Evolutionary conservation across 2,113 vertebrate species (phyloP).

Genomic region (Acrocephalus kingi): DNA sequence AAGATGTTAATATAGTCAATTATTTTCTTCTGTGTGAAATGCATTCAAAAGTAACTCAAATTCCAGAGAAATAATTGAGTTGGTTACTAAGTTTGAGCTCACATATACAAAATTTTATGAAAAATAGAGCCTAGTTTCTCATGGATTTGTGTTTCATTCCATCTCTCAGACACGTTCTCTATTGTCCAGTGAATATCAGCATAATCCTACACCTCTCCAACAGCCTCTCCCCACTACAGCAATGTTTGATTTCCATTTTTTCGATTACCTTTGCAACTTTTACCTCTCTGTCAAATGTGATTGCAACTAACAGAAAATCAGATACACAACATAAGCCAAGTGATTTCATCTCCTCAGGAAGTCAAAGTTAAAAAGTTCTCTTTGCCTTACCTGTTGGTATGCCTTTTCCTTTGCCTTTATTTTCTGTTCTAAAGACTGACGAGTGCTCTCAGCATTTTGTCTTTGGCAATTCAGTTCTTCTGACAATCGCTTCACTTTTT

Average conservation of each 20-base stretch:
- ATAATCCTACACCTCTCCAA: not conserved
- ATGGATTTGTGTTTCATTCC: not conserved
- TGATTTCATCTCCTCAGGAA: not conserved
- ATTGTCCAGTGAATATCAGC: not conserved
- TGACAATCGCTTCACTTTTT: constrained; percentile 86
- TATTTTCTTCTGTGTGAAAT: not conserved
- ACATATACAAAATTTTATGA: not conserved
- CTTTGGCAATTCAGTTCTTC: constrained; percentile 90
- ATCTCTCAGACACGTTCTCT: not conserved
- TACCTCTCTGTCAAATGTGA: not conserved
- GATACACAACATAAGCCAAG: not conserved
- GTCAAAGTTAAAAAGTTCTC: not conserved
- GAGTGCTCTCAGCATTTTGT: constrained; percentile 87
- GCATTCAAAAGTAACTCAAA: not conserved
- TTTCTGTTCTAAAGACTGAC: constrained; percentile 83
- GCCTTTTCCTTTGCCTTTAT: constrained; percentile 87
- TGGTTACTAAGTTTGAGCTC: not conserved
- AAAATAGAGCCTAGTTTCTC: not conserved
- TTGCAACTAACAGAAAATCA: not conserved
- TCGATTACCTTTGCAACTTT: not conserved
- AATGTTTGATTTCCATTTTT: not conserved
- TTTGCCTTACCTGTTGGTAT: constrained; percentile 82
- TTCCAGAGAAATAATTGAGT: not conserved
- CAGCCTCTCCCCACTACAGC: not conserved
- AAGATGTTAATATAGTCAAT: too few species aligned